Base-by-base conservation (phyloP, 2,888 invertebrate genomes). In the Pegoplata infirma region DNA sequence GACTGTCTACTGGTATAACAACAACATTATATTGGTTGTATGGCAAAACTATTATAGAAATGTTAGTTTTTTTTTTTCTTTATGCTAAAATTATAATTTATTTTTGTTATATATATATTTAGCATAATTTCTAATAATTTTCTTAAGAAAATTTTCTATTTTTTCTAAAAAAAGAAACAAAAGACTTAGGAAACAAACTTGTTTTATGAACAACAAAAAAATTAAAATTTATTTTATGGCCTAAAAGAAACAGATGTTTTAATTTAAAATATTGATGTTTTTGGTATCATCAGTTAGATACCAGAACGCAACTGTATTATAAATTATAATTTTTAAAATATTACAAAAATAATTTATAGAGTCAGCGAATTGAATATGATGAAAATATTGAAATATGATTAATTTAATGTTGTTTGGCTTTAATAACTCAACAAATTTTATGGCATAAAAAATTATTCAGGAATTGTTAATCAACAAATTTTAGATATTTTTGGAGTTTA, bases 61-160 rank as follows among this genome's bases (percentile, higher is more conserved):
- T 79, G 80, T 81, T 81, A 76, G 76, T 66, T n/a, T n/a, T n/a
- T n/a, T n/a, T n/a, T n/a, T n/a, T n/a, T n/a, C n/a, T 80, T 72
- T 72, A 44, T 44, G 32, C 12, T 63, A 56, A 63, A 51, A 47
- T 63, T 59, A 53, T 58, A 63, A n/a, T 47, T n/a, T 67, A 36
- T 71, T 58, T 71, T 53, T 5, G 28, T 56, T 36, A 46, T 53
- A 67, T 72, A 12, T 58, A 67, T 53, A 58, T 67, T 71, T 75
- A 75, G 71, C 71, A 75, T 72, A 79, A 75, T 79, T 75, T 71
- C 56, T 68, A 64, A 68, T 61, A 67, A 68, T 58, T 69, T 73
- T 73, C 64, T 68, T 51, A 36, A 55, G 53, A 59, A 58, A 36
- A 12, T 12, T 36, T 17, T 58, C 12, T 3, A 14, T 8, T 63